phyloP scores from a whole-genome alignment of 1,140 invertebrate species.

The Ceratosolen solmsi region DNA sequence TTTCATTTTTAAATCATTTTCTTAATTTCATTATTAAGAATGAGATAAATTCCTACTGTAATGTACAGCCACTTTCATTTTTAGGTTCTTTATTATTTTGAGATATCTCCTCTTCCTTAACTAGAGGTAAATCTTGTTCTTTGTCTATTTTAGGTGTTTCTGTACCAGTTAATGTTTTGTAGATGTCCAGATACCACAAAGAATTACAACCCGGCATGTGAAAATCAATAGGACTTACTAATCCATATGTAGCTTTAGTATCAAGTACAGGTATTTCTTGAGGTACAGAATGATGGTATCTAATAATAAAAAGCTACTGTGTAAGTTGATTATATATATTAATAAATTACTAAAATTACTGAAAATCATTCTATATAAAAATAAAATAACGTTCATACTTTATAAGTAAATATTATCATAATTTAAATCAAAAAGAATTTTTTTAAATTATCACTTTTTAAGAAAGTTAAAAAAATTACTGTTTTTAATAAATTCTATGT shows the following conservation, averaged over 20 bases:
- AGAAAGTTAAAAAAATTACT: neutral
- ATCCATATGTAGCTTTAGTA: constrained; percentile 80
- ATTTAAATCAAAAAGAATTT: too few species aligned
- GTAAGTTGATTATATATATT: neutral
- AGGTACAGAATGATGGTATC: constrained; percentile 82
- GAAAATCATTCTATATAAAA: neutral
- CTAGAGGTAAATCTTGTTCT: constrained; percentile 77
- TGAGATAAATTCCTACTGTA: constrained; percentile 68
- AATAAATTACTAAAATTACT: neutral
- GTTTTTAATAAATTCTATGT: neutral
- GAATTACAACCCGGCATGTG: constrained; percentile 73
- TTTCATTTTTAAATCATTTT: constrained; percentile 13
- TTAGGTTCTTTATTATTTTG: constrained; percentile 78
- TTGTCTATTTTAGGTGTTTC: constrained; percentile 59
- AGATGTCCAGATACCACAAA: constrained; percentile 74
- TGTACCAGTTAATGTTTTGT: constrained; percentile 55
- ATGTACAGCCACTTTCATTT: constrained; percentile 78
- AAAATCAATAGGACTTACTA: constrained; percentile 80
- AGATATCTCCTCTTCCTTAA: constrained; percentile 79
- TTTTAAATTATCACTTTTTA: neutral
- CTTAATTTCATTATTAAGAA: neutral
- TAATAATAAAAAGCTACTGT: constrained; percentile 58
- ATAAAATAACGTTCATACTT: neutral
- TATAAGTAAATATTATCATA: neutral
- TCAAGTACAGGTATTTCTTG: constrained; percentile 78